phyloP scores from a whole-genome alignment of 1,140 invertebrate species.

The Ptiloglossa arizonensis region DNA sequence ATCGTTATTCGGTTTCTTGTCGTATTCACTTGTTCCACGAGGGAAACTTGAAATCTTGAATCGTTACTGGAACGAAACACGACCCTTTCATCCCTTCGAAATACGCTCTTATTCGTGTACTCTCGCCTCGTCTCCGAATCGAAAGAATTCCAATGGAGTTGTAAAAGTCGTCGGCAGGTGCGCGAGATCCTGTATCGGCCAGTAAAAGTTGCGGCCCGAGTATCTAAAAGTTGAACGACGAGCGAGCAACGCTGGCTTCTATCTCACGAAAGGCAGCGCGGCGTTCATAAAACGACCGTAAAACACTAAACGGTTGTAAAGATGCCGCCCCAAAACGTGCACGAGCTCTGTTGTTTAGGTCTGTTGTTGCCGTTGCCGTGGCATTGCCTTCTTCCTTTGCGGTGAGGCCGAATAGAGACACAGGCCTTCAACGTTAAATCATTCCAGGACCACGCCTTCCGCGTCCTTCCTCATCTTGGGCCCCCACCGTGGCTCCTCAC shows the following conservation, averaged over 20 bases:
- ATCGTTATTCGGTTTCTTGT: not conserved
- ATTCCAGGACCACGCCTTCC: constrained; percentile 78
- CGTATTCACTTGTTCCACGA: not conserved
- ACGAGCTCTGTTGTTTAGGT: constrained; percentile 41
- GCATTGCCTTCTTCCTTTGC: constrained; percentile 61
- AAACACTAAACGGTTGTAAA: constrained; percentile 83
- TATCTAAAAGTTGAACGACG: constrained; percentile 16
- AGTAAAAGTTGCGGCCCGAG: not conserved
- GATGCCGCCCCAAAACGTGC: constrained; percentile 79
- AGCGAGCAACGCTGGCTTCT: constrained; percentile 11
- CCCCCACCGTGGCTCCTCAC: constrained; percentile 11
- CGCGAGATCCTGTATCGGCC: not conserved
- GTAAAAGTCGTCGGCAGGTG: not conserved
- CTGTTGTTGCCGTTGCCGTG: constrained; percentile 58
- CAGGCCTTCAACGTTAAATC: constrained; percentile 80
- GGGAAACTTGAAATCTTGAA: not conserved
- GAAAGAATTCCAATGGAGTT: not conserved
- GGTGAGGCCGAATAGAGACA: constrained; percentile 76
- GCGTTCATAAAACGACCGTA: constrained; percentile 82
- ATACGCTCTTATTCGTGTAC: not conserved
- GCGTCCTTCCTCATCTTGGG: constrained; percentile 64
- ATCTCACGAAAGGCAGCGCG: constrained; percentile 68
- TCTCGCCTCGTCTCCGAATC: not conserved
- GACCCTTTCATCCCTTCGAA: not conserved
- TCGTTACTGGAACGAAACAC: not conserved